A percentile compares a stretch with the other conserved stretches of the same genome.
Conservation (phyloP, 2,888 invertebrate genomes). For the Choreutis nemorana region DNA sequence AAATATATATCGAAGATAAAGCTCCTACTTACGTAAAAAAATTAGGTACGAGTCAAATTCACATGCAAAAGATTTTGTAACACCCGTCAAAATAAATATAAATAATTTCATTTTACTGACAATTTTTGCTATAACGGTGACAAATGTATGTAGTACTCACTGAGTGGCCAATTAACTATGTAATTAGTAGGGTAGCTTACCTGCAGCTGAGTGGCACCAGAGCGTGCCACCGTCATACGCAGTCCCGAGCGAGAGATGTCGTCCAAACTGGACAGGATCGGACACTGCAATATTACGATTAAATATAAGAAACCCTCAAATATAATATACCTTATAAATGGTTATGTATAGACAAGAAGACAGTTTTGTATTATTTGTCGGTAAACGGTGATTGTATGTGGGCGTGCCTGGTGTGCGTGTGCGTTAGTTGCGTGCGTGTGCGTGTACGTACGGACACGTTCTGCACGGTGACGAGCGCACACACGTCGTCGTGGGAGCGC, state of each 20-base stretch:
- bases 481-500: constrained; percentile 33
- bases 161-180: background rate
- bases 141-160: background rate
- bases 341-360: too few relatives aligned
- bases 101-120: too few relatives aligned
- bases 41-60: too few relatives aligned
- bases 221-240: constrained; percentile 41
- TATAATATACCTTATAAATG: background rate
- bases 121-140: too few relatives aligned
- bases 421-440: background rate
- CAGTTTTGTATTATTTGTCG: too few relatives aligned
- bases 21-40: too few relatives aligned
- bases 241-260: constrained; percentile 18
- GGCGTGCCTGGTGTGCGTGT: background rate
- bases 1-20: too few relatives aligned
- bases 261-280: constrained; percentile 30
- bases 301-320: background rate
- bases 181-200: too few relatives aligned
- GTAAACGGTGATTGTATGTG: background rate
- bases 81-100: too few relatives aligned
- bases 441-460: constrained; percentile 26
- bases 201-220: constrained; percentile 39
- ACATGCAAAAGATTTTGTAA: too few relatives aligned
- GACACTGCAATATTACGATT: constrained; percentile 31
- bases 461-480: constrained; percentile 43